phyloP scores from a whole-genome alignment of 2,888 invertebrate genomes.

The Drosophila buzzatii region DNA sequence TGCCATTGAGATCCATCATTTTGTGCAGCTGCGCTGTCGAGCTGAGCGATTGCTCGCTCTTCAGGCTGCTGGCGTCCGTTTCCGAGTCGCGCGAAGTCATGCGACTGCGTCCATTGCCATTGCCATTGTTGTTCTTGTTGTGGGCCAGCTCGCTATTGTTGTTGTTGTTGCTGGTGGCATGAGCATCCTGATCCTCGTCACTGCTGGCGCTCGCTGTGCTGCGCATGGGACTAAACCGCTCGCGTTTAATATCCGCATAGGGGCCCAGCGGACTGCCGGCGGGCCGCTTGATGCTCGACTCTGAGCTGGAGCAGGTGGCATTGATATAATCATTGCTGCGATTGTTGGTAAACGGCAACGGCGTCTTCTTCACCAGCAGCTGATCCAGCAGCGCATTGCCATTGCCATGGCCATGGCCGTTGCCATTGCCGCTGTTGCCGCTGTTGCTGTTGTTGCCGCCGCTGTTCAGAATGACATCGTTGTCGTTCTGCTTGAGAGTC shows the following conservation, averaged over 20 bases:
- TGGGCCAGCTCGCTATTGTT: conserved; percentile 56
- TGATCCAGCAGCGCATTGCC: conserved; percentile 89
- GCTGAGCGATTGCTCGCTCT: conserved; percentile 69
- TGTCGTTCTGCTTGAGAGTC: conserved; percentile 87
- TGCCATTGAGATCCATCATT: conserved; percentile 82
- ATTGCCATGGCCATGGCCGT: conserved; percentile 84
- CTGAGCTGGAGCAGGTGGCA: conserved; percentile 49
- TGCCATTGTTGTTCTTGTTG: conserved; percentile 62
- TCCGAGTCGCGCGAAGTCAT: conserved; percentile 81
- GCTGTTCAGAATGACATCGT: conserved; percentile 16
- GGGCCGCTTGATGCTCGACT: conserved; percentile 75
- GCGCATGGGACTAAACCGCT: conserved; percentile 84
- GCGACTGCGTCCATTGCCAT: conserved; percentile 71
- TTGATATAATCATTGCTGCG: conserved; percentile 75
- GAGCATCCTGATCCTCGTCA: conserved; percentile 58
- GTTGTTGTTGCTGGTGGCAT: conserved; percentile 50
- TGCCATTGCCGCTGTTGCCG: conserved; percentile 85
- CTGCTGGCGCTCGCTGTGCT: conserved; percentile 64
- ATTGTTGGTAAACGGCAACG: conserved; percentile 80
- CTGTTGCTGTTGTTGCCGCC: conserved; percentile 20
- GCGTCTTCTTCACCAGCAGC: conserved; percentile 87
- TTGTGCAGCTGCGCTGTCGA: conserved; percentile 56
- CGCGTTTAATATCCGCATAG: conserved; percentile 87
- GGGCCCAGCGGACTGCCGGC: conserved; percentile 80
- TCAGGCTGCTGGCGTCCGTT: conserved; percentile 79